Percentiles rank a stretch among this genome's conserved stretches.
These are phyloP conservation scores for Agonum fuliginosum DNA, from an alignment of 2,888 invertebrate genomes.

Conservation along the genomic window DNA sequence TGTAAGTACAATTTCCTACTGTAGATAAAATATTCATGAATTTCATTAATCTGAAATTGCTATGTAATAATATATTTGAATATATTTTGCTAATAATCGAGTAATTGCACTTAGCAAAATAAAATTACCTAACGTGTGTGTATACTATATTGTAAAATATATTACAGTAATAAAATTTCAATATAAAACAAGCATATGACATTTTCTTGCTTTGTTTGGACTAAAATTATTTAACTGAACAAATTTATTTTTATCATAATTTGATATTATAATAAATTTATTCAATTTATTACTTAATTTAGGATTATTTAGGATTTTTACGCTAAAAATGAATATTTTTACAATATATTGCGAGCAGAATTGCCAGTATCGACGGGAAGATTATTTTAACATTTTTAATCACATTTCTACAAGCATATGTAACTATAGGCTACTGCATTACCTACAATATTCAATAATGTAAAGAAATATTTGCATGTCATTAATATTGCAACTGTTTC, in stretches of 20 bases:
- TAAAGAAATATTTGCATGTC: conserved; percentile 55
- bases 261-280: conserved; percentile 7
- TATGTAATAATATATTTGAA: conserved; percentile 59
- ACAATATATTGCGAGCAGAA: conserved; percentile 55
- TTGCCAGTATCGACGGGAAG: conserved; percentile 54
- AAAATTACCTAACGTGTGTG: conserved; percentile 57
- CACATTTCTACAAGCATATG: conserved; percentile 53
- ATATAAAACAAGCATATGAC: conserved; percentile 56
- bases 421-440: conserved; percentile 46
- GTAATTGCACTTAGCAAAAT: conserved; percentile 59
- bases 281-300: background rate
- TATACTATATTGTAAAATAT: conserved; percentile 47
- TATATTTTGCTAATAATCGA: conserved; percentile 56
- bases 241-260: background rate
- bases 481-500: conserved; percentile 56
- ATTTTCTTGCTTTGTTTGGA: conserved; percentile 21
- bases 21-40: conserved; percentile 52
- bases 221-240: conserved; percentile 22
- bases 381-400: conserved; percentile 45
- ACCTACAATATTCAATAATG: conserved; percentile 44
- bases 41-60: conserved; percentile 53
- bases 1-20: conserved; percentile 56
- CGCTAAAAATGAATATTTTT: conserved; percentile 33
- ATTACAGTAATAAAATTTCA: conserved; percentile 55
- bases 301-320: conserved; percentile 11